Evolutionary conservation across 1,140 invertebrate species (phyloP).

Genomic region (Ericerus pela): DNA sequence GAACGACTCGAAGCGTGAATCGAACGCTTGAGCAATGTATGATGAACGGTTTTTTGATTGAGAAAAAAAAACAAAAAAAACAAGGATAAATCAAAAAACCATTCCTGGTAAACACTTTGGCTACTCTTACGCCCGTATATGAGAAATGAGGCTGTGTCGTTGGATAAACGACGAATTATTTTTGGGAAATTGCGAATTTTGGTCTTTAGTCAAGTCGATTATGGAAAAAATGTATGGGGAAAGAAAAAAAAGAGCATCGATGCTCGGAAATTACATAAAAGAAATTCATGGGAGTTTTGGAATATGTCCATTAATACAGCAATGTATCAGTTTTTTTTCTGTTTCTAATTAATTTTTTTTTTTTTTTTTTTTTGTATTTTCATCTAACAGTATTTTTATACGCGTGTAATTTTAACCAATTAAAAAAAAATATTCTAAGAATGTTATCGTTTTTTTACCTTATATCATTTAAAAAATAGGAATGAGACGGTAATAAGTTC

Average conservation of each 20-base stretch:
- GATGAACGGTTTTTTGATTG: neutral
- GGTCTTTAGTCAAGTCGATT: neutral
- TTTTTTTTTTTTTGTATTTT: neutral
- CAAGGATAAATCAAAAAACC: too few species aligned
- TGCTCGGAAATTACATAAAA: neutral
- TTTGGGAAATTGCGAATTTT: conserved; percentile 4
- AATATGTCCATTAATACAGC: neutral
- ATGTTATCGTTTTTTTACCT: too few species aligned
- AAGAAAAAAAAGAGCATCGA: neutral
- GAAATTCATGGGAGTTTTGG: neutral
- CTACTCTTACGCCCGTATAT: conserved; percentile 8
- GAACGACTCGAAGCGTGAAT: neutral
- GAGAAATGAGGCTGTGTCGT: conserved; percentile 8
- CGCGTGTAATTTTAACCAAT: too few species aligned
- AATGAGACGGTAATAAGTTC: too few species aligned
- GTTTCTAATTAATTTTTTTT: neutral
- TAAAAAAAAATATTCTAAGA: too few species aligned
- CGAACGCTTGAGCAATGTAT: conserved; percentile 2
- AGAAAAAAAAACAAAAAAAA: too few species aligned
- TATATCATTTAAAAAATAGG: too few species aligned
- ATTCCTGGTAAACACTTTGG: conserved; percentile 5
- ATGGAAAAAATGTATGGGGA: too few species aligned
- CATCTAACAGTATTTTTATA: too few species aligned
- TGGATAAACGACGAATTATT: neutral
- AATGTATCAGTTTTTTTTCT: neutral